Evolutionary conservation across 2,797 vertebrate species (phyloP), one percentile per base, ranked within the genome.

Genomic region (Cheirogaleus major): DNA sequence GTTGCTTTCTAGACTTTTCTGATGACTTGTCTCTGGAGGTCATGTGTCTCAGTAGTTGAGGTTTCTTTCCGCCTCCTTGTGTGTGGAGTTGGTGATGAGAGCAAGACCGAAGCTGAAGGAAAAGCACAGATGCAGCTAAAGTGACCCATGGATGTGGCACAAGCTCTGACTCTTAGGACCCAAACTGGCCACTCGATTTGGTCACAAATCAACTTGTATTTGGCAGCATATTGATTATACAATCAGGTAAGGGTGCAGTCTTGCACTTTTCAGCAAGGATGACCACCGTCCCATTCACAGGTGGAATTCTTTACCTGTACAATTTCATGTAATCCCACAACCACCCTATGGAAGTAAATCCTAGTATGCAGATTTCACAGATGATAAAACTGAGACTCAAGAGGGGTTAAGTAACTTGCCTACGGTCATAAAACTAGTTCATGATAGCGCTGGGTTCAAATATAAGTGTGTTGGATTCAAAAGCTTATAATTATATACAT

Each of bases 1-100:
- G 80, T 35, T 35, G 22, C 8, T 86, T 87, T 95, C 76, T 82
- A 57, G 69, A 89, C 5, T 72, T 91, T 79, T 50, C 63, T 72
- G 12, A 70, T 38, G n/a, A 65, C 61, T 8, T 22, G n/a, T 41
- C 23, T 32, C 79, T 55, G 15, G 75, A 80, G 11, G 57, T 89
- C 70, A 69, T 0, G 2, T 32, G 11, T 70, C 61, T 73, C 11
- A 50, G 59, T 27, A 79, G 50, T 12, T 20, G 20, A 5, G 7
- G 6, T 81, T 81, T 80, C 35, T 59, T 48, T 30, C 20, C 27
- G 43, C 43, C 20, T n/a, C 41, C 5, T 55, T 48, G 5, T n/a
- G 43, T 86, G 35, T 61, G 30, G 25, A 38, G 78, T 35, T 57
- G 48, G 25, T 41, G 65, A 61, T 38, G 11, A 22, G 10, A 57